Conservation (phyloP, 2,888 invertebrate species). For the Drosophila melanosoma region DNA sequence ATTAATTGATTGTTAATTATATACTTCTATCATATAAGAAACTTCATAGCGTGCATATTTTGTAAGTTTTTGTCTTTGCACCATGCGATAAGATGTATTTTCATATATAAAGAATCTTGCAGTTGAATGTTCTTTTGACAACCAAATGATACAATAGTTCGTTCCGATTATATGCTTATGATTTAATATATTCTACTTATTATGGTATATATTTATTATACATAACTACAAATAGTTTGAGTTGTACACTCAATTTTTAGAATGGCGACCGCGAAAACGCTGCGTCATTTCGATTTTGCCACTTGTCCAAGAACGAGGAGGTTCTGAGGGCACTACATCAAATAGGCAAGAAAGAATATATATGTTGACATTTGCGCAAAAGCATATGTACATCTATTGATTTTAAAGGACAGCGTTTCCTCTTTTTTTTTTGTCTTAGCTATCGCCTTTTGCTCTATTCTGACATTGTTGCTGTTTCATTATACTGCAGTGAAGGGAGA, state of each 20-base stretch:
- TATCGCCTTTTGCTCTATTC: constrained; percentile 1
- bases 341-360: constrained; percentile 4
- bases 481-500: constrained; percentile 28
- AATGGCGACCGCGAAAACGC: constrained; percentile 54
- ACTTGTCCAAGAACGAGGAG: constrained; percentile 55
- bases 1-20: background rate
- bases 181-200: background rate
- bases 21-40: background rate
- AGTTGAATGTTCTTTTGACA: background rate
- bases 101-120: background rate
- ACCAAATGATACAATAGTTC: background rate
- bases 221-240: background rate
- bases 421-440: background rate
- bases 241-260: constrained; percentile 11
- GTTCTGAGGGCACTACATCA: constrained; percentile 38
- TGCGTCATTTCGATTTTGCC: constrained; percentile 59
- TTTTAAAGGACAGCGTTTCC: background rate
- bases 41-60: background rate
- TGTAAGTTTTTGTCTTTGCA: background rate
- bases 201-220: background rate
- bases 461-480: background rate
- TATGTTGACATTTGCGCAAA: constrained; percentile 9
- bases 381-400: constrained; percentile 7
- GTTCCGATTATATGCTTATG: background rate
- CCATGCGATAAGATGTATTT: background rate